Evolutionary conservation across 2,113 vertebrate genomes (phyloP), one percentile per base, ranked within the genome.

Genomic region (Psammodynastes pulverulentus): DNA sequence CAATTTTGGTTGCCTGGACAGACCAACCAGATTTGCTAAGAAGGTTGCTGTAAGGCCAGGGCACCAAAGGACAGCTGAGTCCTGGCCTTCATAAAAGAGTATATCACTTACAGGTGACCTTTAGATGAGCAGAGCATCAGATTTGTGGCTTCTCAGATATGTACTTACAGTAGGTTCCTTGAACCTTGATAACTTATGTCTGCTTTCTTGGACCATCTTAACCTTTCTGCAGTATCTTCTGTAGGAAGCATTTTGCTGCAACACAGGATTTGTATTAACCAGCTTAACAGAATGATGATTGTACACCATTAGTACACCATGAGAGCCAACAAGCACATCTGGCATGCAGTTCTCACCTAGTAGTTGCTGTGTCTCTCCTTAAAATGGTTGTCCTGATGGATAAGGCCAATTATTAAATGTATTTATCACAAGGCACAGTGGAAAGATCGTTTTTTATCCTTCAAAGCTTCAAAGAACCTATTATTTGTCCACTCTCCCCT

Each of bases 61-160:
- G 67, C 39, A 84, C 46, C 23, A 56, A 45, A 49, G 48, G 43
- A 49, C 21, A 45, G 39, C 91, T 84, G 49, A 45, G 51, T 5
- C 10, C 12, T 79, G 49, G 39, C 49, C 29, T 39, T 56, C 21
- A 7, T 39, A 19, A 26, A 51, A 52, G 54, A 54, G 29, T 24
- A n/a, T 52, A 67, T 89, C 89, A 26, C 86, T 93, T 88, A 86
- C 54, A 29, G 23, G 26, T 67, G 90, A 91, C 90, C 90, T 93
- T 93, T 91, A 91, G 24, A 5, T 19, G 13, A 72, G 90, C 91
- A 26, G 23, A 84, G 29, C 9, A 54, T 84, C 87, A 89, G 49
- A 9, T 29, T n/a, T 2, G 17, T 91, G 56, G 48, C 90, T 46
- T 45, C 89, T 46, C 56, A 51, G 87, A 87, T 91, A 84, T 84